A percentile compares a stretch with the other conserved stretches of the same genome.
Conservation (phyloP, 2,113 vertebrate species). For the Hemiprocne comata region DNA sequence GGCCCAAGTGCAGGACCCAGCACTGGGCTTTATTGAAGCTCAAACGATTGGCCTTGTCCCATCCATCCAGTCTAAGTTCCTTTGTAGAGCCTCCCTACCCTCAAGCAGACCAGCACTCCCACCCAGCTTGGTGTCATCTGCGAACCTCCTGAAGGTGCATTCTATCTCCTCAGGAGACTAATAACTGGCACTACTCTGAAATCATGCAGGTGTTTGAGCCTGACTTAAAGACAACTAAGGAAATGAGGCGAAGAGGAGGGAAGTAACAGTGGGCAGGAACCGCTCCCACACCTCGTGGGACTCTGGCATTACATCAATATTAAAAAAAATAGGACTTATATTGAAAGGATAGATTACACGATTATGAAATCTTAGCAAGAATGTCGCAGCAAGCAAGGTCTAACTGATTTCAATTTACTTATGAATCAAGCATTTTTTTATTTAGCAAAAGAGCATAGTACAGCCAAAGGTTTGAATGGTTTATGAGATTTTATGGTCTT, state of each 20-base stretch:
- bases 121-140: no score
- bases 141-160: no score
- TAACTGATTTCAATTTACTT: constrained; percentile 2
- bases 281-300: neutral
- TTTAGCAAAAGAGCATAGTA: constrained; percentile 29
- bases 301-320: neutral
- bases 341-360: neutral
- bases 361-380: constrained; percentile 8
- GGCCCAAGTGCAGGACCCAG: no score
- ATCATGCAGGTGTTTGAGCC: neutral
- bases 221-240: neutral
- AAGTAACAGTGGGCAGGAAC: neutral
- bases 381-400: neutral
- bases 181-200: neutral
- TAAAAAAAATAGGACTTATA: neutral
- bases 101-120: no score
- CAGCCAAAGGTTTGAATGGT: constrained; percentile 44
- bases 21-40: no score
- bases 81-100: no score
- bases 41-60: no score
- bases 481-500: constrained; percentile 53
- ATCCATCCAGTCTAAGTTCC: no score
- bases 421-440: neutral
- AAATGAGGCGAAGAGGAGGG: neutral
- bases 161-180: no score